Evolutionary conservation across 2,797 vertebrate species (phyloP), one percentile per base, ranked within the genome.

Genomic region (Periparus ater): DNA sequence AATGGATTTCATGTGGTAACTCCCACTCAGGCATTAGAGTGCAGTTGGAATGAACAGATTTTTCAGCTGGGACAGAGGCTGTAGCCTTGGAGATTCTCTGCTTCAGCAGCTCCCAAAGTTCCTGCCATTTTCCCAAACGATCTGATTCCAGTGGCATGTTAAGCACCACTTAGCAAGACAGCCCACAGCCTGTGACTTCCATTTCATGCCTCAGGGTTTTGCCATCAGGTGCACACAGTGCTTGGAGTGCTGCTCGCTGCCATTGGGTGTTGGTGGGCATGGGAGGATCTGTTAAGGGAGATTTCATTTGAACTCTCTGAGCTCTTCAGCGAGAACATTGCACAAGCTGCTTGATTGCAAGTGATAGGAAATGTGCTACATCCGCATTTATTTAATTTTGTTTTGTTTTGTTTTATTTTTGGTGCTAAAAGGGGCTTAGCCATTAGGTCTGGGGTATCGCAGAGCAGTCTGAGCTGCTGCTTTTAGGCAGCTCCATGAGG

Each of bases 171-270:
- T 66, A 76, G 54, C 58, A 25, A 36, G 90, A n/a, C 3, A 94
- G 58, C 44, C 70, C 55, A 44, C 25, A 55, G 58, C 5, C 72
- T 48, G 0, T 75, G 78, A 76, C 58, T 93, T 68, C 84, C 51
- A 95, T 96, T 96, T 89, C 88, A 95, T 83, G 95, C 95, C 71
- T 60, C 84, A 63, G 32, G 34, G 62, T 91, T 53, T 75, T 5
- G 17, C 78, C 62, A 36, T 72, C 55, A 23, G 25, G 27, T 22
- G 54, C 44, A 27, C 36, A 6, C 62, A 20, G 78, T 16, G 66
- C 84, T 44, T 54, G 0, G 2, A 51, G 51, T 13, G 38, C 60
- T 40, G 55, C 73, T 51, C 11, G 73, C 77, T 74, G 10, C 61
- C 10, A 12, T 67, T 12, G 10, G 27, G 7, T 22, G 36, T 19